Evolutionary conservation across 2,797 vertebrate genomes (phyloP).

Genomic region (Labroides dimidiatus): DNA sequence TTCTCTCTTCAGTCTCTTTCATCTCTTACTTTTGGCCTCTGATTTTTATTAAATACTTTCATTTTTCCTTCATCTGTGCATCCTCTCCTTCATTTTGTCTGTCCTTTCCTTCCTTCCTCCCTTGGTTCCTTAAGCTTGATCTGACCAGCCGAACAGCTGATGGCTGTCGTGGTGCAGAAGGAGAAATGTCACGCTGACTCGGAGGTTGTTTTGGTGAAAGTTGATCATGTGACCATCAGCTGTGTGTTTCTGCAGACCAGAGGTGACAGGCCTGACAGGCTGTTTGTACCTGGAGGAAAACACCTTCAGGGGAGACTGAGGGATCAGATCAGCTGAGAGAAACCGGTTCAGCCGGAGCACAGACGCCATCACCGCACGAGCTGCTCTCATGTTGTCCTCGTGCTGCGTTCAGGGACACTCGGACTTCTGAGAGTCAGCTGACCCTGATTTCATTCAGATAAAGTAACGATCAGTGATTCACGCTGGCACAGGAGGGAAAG

Average conservation of each 20-base stretch:
- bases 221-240: background rate
- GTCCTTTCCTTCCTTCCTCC: no score
- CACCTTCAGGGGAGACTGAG: background rate
- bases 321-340: background rate
- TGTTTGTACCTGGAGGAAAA: background rate
- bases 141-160: no score
- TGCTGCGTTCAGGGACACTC: background rate
- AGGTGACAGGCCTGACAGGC: background rate
- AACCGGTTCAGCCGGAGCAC: background rate
- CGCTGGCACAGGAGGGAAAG: background rate
- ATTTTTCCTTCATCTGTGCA: no score
- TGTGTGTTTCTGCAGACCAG: background rate
- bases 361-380: background rate
- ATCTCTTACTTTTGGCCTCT: no score
- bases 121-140: no score
- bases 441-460: background rate
- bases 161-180: no score
- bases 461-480: no score
- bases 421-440: constrained; percentile 1
- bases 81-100: no score
- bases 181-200: background rate
- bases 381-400: background rate
- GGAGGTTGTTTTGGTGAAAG: background rate
- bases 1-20: no score
- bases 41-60: no score